Base-by-base conservation (phyloP, 1,140 invertebrate genomes). In the Lanistes nyassanus region DNA sequence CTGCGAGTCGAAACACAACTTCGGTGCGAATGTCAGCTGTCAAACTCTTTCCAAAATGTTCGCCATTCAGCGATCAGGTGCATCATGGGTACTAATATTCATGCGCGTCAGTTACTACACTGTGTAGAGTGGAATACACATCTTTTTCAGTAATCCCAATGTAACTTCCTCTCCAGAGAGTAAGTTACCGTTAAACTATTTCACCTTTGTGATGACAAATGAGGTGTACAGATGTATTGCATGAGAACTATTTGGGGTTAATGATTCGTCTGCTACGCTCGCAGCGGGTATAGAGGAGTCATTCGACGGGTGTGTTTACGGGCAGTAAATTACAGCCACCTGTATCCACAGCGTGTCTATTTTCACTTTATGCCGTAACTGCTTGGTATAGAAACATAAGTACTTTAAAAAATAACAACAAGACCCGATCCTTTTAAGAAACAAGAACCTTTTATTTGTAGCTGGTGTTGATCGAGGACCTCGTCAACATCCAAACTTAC, bases 21-120 rank as follows among this genome's bases (percentile, higher is more conserved):
- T 72, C 56, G 70, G 56, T 62, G 56, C 23, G 19, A 42, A n/a
- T 62, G 68, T 72, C 70, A 72, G 70, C 70, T 72, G 70, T 72
- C 70, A 72, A 72, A 72, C 70, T 72, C 70, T 72, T 72, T 72
- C 70, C 70, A 72, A 72, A 72, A 72, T 72, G 70, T 72, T 72
- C 70, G 70, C 70, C 70, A 72, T 72, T 72, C 56, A 72, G 55
- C 36, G 70, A 26, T 42, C 55, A 53, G 70, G 36, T 72, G 70
- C 70, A 72, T 72, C 70, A 62, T 72, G 70, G 70, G 70, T 56
- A 72, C 26, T 26, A 6, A 36, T 58, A 72, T 72, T 72, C 70
- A 62, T 72, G 37, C 70, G 70, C 70, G 53, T 26, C 11, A 53
- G 11, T 23, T 23, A 7, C 31, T 68, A 51, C 11, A n/a, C 9